Conservation (phyloP, 2,113 vertebrate genomes). For the Mustela nigripes region DNA sequence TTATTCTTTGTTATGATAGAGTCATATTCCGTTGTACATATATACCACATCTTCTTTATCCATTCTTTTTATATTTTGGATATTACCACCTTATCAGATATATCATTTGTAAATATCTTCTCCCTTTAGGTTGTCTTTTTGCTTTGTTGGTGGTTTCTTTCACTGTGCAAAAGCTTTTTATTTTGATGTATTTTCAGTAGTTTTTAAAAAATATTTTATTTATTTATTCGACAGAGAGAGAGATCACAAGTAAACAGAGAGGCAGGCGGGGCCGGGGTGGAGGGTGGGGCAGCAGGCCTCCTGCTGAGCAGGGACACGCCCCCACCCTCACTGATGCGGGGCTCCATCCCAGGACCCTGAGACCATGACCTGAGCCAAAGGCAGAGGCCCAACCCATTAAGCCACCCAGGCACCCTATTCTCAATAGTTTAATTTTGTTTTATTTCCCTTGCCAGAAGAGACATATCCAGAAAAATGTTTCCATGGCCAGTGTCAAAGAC, state of each 20-base stretch:
- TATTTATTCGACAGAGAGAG: no score
- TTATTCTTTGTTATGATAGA: background rate
- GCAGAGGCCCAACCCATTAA: no score
- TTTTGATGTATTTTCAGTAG: no score
- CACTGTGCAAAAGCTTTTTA: background rate
- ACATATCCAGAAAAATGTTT: background rate
- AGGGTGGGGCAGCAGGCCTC: no score
- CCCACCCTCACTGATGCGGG: no score
- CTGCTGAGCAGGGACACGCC: no score
- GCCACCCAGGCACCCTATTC: background rate
- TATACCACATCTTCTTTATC: background rate
- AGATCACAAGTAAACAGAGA: no score
- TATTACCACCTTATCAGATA: background rate
- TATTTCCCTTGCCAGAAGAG: background rate
- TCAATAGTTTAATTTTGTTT: background rate
- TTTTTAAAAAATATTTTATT: no score
- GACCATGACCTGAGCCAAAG: no score
- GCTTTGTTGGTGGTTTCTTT: background rate
- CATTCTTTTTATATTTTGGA: background rate
- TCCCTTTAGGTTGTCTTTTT: background rate
- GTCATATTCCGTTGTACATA: background rate
- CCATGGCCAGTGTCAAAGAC: background rate
- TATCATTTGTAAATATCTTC: background rate
- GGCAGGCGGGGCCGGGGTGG: accelerated
- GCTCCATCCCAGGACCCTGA: no score